Base-by-base conservation (phyloP, 2,888 invertebrate genomes). In the Amblyteles armatorius region DNA sequence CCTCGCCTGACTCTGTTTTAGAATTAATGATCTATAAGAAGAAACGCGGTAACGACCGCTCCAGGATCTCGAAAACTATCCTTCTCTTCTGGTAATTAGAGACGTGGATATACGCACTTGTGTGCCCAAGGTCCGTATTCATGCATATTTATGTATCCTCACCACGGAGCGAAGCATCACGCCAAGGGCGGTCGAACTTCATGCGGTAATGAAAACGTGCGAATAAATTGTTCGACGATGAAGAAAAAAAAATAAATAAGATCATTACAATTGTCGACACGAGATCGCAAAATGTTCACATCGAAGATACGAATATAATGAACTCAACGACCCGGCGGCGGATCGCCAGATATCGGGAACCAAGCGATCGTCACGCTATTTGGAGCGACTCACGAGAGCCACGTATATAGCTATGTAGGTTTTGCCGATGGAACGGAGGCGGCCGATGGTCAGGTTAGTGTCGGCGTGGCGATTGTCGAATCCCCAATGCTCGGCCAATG, bases 21-120 rank as follows among this genome's bases (percentile, higher is more conserved):
- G 88, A 91, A 90, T 90, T 91, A 90, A 90, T 90, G 91, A 89
- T 89, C 89, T 89, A 90, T 89, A 89, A 85, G 85, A 89, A 88
- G 90, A 89, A 90, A 88, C 87, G 87, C 88, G 88, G 88, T 89
- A 90, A 90, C 90, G 89, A 89, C 88, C 90, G 88, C 77, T 65
- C 80, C 77, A 74, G 65, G 72, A 85, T 83, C 85, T 83, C 73
- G 79, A 80, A 85, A 85, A 85, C 79, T 85, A 85, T 85, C 84
- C 69, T 85, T 85, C 82, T 68, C 81, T 74, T 77, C 79, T 29
- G 78, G 83, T 85, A 86, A 85, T 85, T 79, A 85, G 83, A 79
- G 82, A 69, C 71, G 73, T 60, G 57, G 72, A 71, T 77, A 63
- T 74, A 40, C 33, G 68, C 36, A 72, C 68, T 60, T n/a, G 76